These are phyloP conservation scores for Prolemur simus DNA, from an alignment of 2,113 vertebrate genomes.

Conservation along the genomic window DNA sequence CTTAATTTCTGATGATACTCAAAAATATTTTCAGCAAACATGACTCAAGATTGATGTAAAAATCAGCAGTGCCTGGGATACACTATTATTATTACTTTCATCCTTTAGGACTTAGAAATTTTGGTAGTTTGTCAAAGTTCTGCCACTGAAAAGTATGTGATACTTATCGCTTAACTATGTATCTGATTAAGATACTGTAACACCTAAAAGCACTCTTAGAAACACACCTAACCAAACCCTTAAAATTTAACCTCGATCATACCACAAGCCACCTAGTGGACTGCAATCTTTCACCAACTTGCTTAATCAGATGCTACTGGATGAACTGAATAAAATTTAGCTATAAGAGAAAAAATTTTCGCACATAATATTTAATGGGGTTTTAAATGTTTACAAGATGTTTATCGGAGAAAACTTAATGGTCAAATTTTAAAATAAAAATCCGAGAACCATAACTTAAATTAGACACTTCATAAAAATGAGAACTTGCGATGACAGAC, in stretches of 20 bases:
- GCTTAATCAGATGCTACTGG: background rate
- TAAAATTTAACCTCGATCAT: background rate
- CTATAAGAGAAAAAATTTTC: background rate
- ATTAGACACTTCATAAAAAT: background rate
- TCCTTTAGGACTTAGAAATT: background rate
- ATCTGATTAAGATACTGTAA: background rate
- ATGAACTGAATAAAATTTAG: background rate
- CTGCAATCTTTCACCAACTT: background rate
- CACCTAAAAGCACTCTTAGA: background rate
- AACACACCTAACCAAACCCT: background rate
- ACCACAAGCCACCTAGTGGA: background rate
- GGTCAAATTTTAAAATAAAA: background rate
- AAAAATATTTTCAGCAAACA: background rate
- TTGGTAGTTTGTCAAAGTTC: background rate
- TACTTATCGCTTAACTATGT: background rate
- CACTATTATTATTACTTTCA: background rate
- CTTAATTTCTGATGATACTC: background rate
- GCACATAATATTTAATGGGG: too few relatives aligned
- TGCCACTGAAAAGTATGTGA: background rate
- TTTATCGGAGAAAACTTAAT: background rate
- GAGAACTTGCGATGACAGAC: background rate
- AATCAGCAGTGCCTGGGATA: background rate
- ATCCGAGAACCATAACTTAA: background rate
- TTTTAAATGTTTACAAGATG: background rate
- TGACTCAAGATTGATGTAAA: background rate